Percentiles rank a stretch among this genome's conserved stretches.
phyloP scores from a whole-genome alignment of 2,888 invertebrate species.

The Fragum fragum region DNA sequence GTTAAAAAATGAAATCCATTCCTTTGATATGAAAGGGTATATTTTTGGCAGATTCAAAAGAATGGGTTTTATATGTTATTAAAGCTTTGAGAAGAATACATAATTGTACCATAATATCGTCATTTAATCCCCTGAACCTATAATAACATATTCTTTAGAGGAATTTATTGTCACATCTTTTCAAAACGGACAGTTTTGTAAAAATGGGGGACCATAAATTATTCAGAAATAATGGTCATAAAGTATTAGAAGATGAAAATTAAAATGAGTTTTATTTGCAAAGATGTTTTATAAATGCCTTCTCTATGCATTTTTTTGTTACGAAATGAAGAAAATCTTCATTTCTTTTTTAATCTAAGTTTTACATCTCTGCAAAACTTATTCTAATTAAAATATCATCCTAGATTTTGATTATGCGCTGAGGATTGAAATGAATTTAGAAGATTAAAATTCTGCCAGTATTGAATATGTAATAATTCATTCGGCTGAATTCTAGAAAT shows the following conservation, averaged over 20 bases:
- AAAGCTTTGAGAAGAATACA: constrained; percentile 40
- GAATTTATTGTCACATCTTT: constrained; percentile 50
- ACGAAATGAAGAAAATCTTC: constrained; percentile 12
- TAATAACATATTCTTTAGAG: constrained; percentile 55
- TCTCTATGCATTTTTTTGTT: constrained; percentile 19
- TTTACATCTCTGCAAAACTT: constrained; percentile 21
- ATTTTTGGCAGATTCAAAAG: constrained; percentile 48
- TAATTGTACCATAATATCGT: constrained; percentile 51
- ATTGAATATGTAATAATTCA: constrained; percentile 2
- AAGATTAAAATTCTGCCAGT: constrained; percentile 6
- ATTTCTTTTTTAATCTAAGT: constrained; percentile 11
- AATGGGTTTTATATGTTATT: constrained; percentile 51
- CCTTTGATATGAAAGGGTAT: constrained; percentile 49
- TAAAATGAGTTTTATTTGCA: constrained; percentile 36
- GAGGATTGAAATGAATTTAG: constrained; percentile 18
- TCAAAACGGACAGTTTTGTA: constrained; percentile 47
- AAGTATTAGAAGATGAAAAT: constrained; percentile 43
- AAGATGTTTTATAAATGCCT: constrained; percentile 25
- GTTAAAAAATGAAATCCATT: constrained; percentile 23
- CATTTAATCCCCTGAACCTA: constrained; percentile 38
- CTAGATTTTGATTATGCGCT: constrained; percentile 2
- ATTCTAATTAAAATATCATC: constrained; percentile 22
- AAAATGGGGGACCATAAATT: constrained; percentile 44
- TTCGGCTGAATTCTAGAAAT: not conserved
- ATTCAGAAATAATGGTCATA: constrained; percentile 57